phyloP scores from a whole-genome alignment of 92 coral and sea anemone genomes.

The Montipora capitata region DNA sequence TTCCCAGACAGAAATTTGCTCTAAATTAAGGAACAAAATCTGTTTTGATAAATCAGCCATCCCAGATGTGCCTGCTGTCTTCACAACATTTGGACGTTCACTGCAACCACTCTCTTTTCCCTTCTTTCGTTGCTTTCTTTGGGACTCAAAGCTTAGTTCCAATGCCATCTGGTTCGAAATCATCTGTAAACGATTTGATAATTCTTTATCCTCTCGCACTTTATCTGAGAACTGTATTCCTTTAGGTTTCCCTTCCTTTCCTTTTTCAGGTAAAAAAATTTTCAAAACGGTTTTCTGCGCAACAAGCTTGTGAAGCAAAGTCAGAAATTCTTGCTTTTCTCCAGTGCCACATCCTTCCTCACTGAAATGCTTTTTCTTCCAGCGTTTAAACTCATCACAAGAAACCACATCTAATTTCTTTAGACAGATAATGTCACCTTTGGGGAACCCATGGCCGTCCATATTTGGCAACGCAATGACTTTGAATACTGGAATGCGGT shows the following conservation, averaged over 20 bases:
- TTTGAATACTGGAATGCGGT: constrained; percentile 7
- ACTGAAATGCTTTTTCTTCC: not conserved
- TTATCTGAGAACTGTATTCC: not conserved
- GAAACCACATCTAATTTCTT: not conserved
- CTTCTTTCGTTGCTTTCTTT: not conserved
- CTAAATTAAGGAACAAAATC: not conserved
- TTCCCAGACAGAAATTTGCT: not conserved
- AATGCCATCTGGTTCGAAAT: not conserved
- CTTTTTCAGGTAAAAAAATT: not conserved
- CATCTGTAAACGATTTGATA: not conserved
- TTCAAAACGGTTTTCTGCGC: not conserved
- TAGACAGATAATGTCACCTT: not conserved
- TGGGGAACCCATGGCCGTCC: not conserved
- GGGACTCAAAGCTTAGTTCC: not conserved
- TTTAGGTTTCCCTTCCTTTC: too few species aligned
- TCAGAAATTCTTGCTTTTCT: not conserved
- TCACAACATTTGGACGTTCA: too few species aligned
- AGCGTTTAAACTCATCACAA: not conserved
- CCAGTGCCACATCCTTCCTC: not conserved
- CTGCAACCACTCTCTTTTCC: not conserved
- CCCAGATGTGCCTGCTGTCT: too few species aligned
- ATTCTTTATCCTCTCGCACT: not conserved
- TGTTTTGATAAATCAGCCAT: not conserved
- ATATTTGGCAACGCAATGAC: constrained; percentile 34
- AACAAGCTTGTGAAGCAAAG: constrained; percentile 2